These are phyloP conservation scores for Chaetorhynchus papuensis DNA, from an alignment of 2,113 vertebrate species.

Conservation along the genomic window DNA sequence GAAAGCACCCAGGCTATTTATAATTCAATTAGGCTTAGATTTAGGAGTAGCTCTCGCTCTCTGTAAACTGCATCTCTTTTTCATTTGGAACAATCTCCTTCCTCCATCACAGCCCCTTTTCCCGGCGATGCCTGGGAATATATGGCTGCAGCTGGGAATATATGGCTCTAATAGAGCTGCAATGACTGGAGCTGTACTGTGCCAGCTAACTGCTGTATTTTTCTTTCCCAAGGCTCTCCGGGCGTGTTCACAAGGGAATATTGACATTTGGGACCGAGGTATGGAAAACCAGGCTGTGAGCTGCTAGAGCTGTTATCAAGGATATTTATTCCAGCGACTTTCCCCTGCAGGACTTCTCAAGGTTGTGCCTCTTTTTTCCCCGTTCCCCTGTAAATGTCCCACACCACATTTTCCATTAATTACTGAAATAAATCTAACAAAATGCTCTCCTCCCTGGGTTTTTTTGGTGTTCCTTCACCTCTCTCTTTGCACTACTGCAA, in stretches of 20 bases:
- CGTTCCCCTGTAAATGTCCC: neutral
- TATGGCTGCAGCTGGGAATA: neutral
- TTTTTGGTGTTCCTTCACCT: neutral
- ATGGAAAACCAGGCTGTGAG: neutral
- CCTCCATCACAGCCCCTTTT: neutral
- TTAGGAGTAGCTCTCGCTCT: slow-evolving; percentile 14
- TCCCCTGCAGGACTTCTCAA: neutral
- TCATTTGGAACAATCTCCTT: slow-evolving; percentile 25
- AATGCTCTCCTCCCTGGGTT: neutral
- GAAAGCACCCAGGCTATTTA: slow-evolving; percentile 17
- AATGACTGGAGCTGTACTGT: neutral
- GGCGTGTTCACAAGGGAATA: neutral
- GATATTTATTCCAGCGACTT: neutral
- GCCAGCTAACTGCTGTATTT: neutral
- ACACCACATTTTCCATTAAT: neutral
- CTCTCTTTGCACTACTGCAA: neutral
- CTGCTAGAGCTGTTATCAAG: neutral
- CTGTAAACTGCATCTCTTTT: slow-evolving; percentile 24
- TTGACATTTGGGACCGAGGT: neutral
- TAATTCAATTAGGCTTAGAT: slow-evolving; percentile 49
- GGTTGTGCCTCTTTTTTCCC: neutral
- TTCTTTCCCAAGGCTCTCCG: neutral
- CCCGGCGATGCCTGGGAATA: neutral
- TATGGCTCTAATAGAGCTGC: neutral
- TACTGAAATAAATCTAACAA: neutral